Evolutionary conservation across 2,888 invertebrate species (phyloP), one percentile per base, ranked within the genome.

Genomic region (Osedax frankpressi): DNA sequence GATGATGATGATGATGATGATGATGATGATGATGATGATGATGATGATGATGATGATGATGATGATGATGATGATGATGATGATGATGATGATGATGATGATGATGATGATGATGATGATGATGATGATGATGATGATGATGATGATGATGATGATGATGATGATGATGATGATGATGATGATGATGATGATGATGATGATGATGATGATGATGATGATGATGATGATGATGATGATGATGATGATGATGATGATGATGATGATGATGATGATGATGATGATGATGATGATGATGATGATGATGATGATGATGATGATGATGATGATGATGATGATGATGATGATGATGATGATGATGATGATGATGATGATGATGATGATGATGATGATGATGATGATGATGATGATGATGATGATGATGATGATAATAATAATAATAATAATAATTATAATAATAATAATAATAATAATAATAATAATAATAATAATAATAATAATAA

Each of bases 1-100:
- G 73, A 28, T 73, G 73, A 73, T 73, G 73, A 71, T 73, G 73
- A n/a, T n/a, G n/a, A n/a, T n/a, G n/a, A n/a, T n/a, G n/a, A n/a
- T n/a, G n/a, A n/a, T n/a, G n/a, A n/a, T n/a, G n/a, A n/a, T n/a
- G n/a, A n/a, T n/a, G n/a, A n/a, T n/a, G n/a, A n/a, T n/a, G n/a
- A n/a, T n/a, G n/a, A 73, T 73, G 73, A 28, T 73, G 73, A 73
- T 73, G 73, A 27, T 70, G 73, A 71, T 73, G 73, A 71, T 71
- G 73, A 71, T 73, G 73, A 71, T 73, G 73, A 71, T 73, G 73
- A 71, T 28, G 30, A 73, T 1, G n/a, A n/a, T n/a, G n/a, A n/a
- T n/a, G n/a, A n/a, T n/a, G n/a, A n/a, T n/a, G n/a, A n/a, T n/a
- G n/a, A n/a, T n/a, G n/a, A n/a, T n/a, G n/a, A n/a, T n/a, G n/a